A percentile compares a stretch with the other conserved stretches of the same genome.
These are phyloP conservation scores for Micronycteris hirsuta DNA, from an alignment of 2,113 vertebrate genomes.

Conservation along the genomic window DNA sequence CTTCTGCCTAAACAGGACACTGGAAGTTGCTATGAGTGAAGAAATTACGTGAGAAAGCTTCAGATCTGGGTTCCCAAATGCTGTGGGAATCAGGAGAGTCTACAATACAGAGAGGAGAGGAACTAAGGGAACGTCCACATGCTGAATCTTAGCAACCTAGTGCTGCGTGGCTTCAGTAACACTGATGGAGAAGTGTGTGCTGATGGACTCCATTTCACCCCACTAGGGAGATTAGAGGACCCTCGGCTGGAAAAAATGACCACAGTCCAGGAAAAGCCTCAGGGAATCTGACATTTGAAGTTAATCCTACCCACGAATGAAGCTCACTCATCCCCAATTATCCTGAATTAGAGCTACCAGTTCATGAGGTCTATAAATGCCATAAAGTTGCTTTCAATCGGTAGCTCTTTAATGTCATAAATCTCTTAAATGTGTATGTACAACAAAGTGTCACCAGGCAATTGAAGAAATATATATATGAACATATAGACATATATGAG, in stretches of 20 bases:
- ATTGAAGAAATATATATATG: not conserved
- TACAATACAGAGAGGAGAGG: not conserved
- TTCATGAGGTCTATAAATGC: not conserved
- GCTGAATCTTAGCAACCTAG: not conserved
- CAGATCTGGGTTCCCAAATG: not conserved
- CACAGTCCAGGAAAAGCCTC: not conserved
- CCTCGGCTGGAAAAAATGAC: not conserved
- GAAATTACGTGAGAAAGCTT: not conserved
- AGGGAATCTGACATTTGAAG: not conserved
- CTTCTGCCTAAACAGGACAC: not conserved
- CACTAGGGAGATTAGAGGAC: not conserved
- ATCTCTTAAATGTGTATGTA: not conserved
- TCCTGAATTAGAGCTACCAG: not conserved
- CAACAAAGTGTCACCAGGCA: not conserved
- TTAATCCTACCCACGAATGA: not conserved
- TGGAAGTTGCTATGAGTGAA: not conserved
- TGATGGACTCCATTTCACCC: not conserved
- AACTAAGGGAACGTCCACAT: not conserved
- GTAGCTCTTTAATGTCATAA: not conserved
- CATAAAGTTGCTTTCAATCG: not conserved
- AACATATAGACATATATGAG: no score
- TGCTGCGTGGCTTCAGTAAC: not conserved
- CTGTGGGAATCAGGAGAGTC: not conserved
- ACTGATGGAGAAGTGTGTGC: not conserved
- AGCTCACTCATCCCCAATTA: not conserved